These are phyloP conservation scores for Tenualosa thibaudeaui DNA, from an alignment of 2,797 vertebrate genomes.

Conservation along the genomic window DNA sequence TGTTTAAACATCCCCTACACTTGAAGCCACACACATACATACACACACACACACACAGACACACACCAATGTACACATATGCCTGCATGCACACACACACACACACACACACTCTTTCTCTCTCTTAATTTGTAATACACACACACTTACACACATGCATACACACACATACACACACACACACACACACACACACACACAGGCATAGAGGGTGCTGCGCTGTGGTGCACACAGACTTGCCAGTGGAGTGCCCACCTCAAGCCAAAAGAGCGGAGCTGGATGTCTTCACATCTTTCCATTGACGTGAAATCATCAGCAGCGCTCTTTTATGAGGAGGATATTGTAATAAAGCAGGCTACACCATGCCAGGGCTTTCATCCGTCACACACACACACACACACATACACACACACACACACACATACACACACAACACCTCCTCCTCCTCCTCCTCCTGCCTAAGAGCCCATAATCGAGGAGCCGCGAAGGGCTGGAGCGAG, in stretches of 20 bases:
- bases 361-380: constrained; percentile 55
- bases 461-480: constrained; percentile 52
- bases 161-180: constrained; percentile 15
- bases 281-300: constrained; percentile 59
- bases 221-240: neutral
- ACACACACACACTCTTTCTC: neutral
- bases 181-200: neutral
- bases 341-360: constrained; percentile 53
- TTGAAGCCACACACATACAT: neutral
- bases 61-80: neutral
- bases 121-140: neutral
- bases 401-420: constrained; percentile 36
- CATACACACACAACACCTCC: neutral
- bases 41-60: neutral
- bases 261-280: constrained; percentile 31
- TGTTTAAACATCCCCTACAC: neutral
- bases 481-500: constrained; percentile 51
- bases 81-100: neutral
- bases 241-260: neutral
- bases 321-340: constrained; percentile 57
- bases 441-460: constrained; percentile 44
- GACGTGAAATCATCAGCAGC: constrained; percentile 60
- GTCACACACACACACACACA: constrained; percentile 38
- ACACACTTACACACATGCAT: neutral
- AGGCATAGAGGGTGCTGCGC: neutral